Percentiles rank a stretch among this genome's conserved stretches.
phyloP scores from a whole-genome alignment of 2,797 vertebrate species.

The Silurus lanzhouensis region DNA sequence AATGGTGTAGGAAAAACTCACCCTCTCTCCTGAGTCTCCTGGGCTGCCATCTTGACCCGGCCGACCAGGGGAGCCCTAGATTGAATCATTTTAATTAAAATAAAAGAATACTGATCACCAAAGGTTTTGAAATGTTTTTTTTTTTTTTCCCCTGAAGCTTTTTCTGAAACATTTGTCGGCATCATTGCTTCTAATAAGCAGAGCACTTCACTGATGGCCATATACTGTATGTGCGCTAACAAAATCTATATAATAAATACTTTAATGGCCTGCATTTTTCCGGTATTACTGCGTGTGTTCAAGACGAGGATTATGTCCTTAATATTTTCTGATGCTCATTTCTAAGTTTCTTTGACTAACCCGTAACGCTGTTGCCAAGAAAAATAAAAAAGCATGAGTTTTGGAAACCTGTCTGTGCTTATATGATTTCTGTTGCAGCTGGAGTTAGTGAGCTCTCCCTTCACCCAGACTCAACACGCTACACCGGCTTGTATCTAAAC shows the following conservation, averaged over 20 bases:
- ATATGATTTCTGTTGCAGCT: no score
- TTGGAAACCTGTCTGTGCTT: no score
- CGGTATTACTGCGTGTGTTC: no score
- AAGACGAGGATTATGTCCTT: no score
- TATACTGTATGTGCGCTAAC: not conserved
- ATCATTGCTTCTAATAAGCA: not conserved
- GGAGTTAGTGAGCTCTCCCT: no score
- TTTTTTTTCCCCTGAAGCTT: not conserved
- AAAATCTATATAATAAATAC: not conserved
- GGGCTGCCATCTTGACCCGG: slow-evolving; percentile 69
- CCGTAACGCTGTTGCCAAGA: no score
- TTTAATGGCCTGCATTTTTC: not conserved
- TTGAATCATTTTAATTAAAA: slow-evolving; percentile 13
- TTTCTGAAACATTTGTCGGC: not conserved
- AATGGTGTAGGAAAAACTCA: slow-evolving; percentile 60
- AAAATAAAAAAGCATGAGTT: no score
- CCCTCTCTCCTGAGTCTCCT: slow-evolving; percentile 72
- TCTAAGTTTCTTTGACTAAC: no score
- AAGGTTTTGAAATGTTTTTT: not conserved
- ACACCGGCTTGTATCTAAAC: no score
- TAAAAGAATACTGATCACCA: not conserved
- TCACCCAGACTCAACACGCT: no score
- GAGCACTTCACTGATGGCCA: not conserved
- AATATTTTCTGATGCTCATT: no score
- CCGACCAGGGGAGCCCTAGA: slow-evolving; percentile 73